Conservation (phyloP, 2,797 vertebrate genomes). For the Delichon dasypus region DNA sequence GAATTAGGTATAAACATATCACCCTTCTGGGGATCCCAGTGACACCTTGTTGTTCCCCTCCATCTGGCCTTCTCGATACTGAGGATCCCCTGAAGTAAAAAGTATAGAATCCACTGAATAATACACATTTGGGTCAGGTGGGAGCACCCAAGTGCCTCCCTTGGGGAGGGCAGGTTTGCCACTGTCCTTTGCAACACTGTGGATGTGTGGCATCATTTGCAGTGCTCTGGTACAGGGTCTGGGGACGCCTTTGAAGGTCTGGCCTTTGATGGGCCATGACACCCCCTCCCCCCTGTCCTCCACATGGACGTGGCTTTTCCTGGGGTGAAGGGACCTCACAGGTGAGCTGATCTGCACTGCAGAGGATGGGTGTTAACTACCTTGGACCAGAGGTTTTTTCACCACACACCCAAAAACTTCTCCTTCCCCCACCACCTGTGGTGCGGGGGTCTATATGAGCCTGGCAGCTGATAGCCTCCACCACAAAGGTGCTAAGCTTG, state of each 20-base stretch:
- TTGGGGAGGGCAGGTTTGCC: not conserved
- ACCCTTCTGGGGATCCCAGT: too few relatives aligned
- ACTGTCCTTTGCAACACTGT: not conserved
- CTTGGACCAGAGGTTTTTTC: not conserved
- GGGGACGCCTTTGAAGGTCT: not conserved
- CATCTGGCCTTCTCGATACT: not conserved
- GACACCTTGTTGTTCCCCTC: accelerated
- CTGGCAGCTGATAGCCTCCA: not conserved
- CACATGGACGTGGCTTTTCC: not conserved
- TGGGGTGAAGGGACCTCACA: not conserved
- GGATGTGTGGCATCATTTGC: not conserved
- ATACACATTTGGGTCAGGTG: not conserved
- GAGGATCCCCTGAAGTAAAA: not conserved
- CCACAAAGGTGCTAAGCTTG: not conserved
- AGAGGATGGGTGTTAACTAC: not conserved
- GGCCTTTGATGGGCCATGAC: not conserved
- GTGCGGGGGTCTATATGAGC: not conserved
- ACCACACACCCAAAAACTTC: not conserved
- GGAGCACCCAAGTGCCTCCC: not conserved
- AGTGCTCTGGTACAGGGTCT: not conserved
- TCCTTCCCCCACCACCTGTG: not conserved
- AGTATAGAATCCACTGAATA: not conserved
- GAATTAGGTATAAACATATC: not conserved
- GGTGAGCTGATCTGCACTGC: not conserved
- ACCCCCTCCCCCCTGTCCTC: not conserved